Percentiles rank a stretch among this genome's conserved stretches.
phyloP scores from a whole-genome alignment of 2,113 vertebrate genomes.

The Columbina picui region DNA sequence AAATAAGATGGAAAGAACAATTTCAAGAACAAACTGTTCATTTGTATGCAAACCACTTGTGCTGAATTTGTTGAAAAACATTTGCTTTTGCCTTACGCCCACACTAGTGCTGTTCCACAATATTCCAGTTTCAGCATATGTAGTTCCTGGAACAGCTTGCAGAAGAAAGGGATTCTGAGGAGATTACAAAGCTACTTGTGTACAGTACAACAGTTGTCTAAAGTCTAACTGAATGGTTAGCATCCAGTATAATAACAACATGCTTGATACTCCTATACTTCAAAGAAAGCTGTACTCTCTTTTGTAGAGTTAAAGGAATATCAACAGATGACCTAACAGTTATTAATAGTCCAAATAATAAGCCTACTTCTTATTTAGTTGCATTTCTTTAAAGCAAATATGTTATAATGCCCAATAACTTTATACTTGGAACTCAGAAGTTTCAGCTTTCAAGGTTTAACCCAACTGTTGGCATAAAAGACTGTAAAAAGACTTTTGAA shows the following conservation, averaged over 20 bases:
- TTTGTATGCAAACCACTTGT: slow-evolving; percentile 27
- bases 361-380: not conserved
- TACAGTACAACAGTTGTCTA: not conserved
- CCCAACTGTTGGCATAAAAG: not conserved
- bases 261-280: not conserved
- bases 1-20: slow-evolving; percentile 42
- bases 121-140: not conserved
- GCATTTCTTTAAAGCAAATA: not conserved
- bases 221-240: not conserved
- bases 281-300: not conserved
- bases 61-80: slow-evolving; percentile 12
- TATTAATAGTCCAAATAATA: not conserved
- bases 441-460: not conserved
- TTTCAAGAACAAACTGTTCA: slow-evolving; percentile 44
- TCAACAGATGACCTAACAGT: not conserved
- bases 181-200: not conserved
- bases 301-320: not conserved
- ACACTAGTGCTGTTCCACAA: not conserved
- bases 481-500: not conserved
- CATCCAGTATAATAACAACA: not conserved
- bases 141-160: not conserved
- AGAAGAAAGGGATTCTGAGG: not conserved
- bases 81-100: not conserved
- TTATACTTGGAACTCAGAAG: not conserved
- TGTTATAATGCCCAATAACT: not conserved